A percentile compares a stretch with the other conserved stretches of the same genome.
Conservation (phyloP, 1,140 invertebrate species). For the Sycophaga agraensis region DNA sequence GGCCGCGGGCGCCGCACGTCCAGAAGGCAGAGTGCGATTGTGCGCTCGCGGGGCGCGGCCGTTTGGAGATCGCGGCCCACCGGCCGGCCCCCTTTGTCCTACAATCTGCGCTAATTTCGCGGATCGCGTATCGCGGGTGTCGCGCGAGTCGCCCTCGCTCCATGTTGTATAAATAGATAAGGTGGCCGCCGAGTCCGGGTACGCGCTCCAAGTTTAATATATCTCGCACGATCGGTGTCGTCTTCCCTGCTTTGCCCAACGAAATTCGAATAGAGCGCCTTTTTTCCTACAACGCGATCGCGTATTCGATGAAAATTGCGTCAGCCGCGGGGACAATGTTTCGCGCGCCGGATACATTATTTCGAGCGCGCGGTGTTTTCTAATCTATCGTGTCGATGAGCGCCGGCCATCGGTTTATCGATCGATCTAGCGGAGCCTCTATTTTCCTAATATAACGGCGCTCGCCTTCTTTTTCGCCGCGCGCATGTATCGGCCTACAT, state of each 20-base stretch:
- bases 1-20: too few relatives aligned
- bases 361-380: too few relatives aligned
- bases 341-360: not conserved
- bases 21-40: too few relatives aligned
- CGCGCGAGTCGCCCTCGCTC: not conserved
- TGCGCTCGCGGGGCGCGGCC: too few relatives aligned
- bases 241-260: slow-evolving; percentile 19
- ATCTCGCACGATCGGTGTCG: slow-evolving; percentile 18
- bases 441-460: too few relatives aligned
- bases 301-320: slow-evolving; percentile 29
- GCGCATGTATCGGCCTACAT: too few relatives aligned
- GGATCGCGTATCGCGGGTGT: not conserved
- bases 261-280: slow-evolving; percentile 24
- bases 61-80: too few relatives aligned
- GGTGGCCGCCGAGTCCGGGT: not conserved
- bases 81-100: not conserved
- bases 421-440: too few relatives aligned
- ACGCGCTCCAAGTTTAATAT: slow-evolving; percentile 23
- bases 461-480: too few relatives aligned
- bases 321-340: too few relatives aligned
- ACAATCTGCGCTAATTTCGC: not conserved
- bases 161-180: slow-evolving; percentile 27
- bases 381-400: too few relatives aligned
- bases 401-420: too few relatives aligned
- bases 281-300: slow-evolving; percentile 20